These are phyloP conservation scores for Babylonia areolata DNA, from an alignment of 1,140 invertebrate species.

Conservation along the genomic window DNA sequence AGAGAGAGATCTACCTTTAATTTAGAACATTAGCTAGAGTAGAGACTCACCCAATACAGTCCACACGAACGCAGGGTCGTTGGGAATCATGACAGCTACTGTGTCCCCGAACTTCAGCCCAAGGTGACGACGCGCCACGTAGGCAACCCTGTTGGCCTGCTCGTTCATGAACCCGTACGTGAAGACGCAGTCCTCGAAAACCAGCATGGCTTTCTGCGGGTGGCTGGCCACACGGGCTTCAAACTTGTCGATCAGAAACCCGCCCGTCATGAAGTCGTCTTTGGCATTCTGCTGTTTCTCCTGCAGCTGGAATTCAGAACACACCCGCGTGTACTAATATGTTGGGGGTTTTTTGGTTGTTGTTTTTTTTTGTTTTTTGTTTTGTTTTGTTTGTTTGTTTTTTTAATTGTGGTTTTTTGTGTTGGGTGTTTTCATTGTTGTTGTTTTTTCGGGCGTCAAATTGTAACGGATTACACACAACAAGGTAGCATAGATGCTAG, in stretches of 20 bases:
- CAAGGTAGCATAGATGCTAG: no score
- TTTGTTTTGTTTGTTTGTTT: no score
- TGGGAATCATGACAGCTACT: conserved; percentile 63
- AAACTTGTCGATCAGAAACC: conserved; percentile 62
- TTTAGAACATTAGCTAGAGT: no score
- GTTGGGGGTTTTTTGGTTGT: no score
- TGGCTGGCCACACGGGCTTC: conserved; percentile 51
- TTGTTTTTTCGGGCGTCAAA: no score
- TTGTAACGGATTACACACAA: no score
- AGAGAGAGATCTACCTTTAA: no score
- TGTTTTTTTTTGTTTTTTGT: no score
- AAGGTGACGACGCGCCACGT: conserved; percentile 43
- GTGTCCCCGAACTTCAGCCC: conserved; percentile 56
- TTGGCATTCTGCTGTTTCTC: neutral
- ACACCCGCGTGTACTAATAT: neutral
- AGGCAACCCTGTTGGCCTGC: conserved; percentile 63
- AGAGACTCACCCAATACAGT: conserved; percentile 64
- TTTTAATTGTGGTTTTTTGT: no score
- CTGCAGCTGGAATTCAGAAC: neutral
- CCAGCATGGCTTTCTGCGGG: conserved; percentile 56
- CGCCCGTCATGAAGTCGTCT: neutral
- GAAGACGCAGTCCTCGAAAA: conserved; percentile 62
- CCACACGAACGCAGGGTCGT: conserved; percentile 70
- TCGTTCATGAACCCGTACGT: conserved; percentile 62
- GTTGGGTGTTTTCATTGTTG: no score